Evolutionary conservation across 2,113 vertebrate genomes (phyloP).

Genomic region (Malaclemys terrapin): DNA sequence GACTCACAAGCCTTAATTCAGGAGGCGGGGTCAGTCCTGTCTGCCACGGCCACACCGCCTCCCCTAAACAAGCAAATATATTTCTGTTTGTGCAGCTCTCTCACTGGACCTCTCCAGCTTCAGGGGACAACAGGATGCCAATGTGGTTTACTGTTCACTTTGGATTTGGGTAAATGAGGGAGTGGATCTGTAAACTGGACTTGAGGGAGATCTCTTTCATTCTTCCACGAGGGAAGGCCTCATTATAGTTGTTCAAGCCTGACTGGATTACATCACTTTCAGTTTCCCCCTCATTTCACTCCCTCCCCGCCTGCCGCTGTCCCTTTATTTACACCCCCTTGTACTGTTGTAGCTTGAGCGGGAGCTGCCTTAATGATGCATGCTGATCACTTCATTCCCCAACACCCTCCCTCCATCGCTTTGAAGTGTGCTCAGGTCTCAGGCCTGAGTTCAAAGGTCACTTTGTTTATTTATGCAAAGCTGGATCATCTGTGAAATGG

Average conservation of each 20-base stretch:
- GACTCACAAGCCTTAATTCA: too few species aligned
- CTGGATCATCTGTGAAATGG: constrained; percentile 80
- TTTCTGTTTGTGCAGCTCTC: not conserved
- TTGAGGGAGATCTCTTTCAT: constrained; percentile 46
- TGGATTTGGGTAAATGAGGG: accelerated
- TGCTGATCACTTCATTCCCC: constrained; percentile 76
- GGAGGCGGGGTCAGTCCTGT: too few species aligned
- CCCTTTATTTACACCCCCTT: constrained; percentile 61
- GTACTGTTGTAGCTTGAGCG: constrained; percentile 25
- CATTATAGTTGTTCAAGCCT: constrained; percentile 70
- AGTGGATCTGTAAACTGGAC: not conserved
- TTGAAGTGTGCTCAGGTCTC: constrained; percentile 81
- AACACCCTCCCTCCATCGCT: constrained; percentile 51
- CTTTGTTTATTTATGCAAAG: constrained; percentile 83
- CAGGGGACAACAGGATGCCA: not conserved
- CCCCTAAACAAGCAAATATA: not conserved
- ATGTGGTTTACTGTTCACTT: not conserved
- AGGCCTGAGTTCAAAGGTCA: constrained; percentile 80
- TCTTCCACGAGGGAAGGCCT: constrained; percentile 54
- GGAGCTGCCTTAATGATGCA: constrained; percentile 72
- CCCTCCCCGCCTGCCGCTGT: constrained; percentile 30
- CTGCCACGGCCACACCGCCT: not conserved
- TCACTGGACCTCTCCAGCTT: not conserved
- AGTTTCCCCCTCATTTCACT: constrained; percentile 73
- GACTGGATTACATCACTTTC: constrained; percentile 78